Percentiles rank a stretch among this genome's conserved stretches.
Conservation (phyloP, 2,888 invertebrate genomes). For the Drosophila imparisetae region DNA sequence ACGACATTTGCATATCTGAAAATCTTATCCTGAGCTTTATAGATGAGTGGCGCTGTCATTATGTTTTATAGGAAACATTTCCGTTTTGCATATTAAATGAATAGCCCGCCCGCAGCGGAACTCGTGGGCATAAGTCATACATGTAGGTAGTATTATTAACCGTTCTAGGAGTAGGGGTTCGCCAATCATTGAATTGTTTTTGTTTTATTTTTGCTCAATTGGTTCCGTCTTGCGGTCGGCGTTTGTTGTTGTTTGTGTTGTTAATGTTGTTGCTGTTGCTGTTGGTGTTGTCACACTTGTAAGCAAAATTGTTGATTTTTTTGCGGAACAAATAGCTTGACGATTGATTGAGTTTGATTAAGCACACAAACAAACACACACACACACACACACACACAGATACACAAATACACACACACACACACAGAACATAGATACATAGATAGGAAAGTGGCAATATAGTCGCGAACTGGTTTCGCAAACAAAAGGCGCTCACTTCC, state of each 20-base stretch:
- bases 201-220: constrained; percentile 12
- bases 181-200: constrained; percentile 9
- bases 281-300: constrained; percentile 61
- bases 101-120: constrained; percentile 23
- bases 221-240: constrained; percentile 62
- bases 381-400: constrained; percentile 6
- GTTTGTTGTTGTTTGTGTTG: constrained; percentile 12
- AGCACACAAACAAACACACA: constrained; percentile 35
- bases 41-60: background rate
- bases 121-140: constrained; percentile 2
- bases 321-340: constrained; percentile 70
- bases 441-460: constrained; percentile 62
- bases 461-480: constrained; percentile 65
- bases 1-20: background rate
- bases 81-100: constrained; percentile 66
- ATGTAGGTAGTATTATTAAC: constrained; percentile 11
- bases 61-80: constrained; percentile 43
- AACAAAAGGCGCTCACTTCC: constrained; percentile 68
- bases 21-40: background rate
- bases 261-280: constrained; percentile 16
- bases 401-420: constrained; percentile 4
- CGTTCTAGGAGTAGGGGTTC: constrained; percentile 44
- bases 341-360: constrained; percentile 77
- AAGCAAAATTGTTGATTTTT: constrained; percentile 67
- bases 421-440: constrained; percentile 11